Percentiles rank a stretch among this genome's conserved stretches.
Conservation (phyloP, 2,888 invertebrate species). For the Onthophagus sagittarius region DNA sequence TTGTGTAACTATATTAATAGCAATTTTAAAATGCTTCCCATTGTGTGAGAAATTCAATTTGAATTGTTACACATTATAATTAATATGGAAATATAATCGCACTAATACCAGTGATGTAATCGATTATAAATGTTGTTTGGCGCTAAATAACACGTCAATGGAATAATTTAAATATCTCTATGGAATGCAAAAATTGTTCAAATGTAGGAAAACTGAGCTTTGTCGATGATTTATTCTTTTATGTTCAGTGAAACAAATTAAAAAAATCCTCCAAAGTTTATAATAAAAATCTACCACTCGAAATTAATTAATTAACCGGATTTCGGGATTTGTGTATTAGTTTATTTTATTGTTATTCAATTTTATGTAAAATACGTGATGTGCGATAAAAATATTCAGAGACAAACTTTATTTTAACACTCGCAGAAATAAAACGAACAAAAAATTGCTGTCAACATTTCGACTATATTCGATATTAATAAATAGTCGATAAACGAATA, state of each 20-base stretch:
- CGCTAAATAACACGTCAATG: background rate
- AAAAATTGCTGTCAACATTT: background rate
- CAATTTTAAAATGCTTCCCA: too few relatives aligned
- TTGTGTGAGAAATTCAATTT: background rate
- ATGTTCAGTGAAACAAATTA: too few relatives aligned
- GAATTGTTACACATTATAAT: background rate
- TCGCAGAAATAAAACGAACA: background rate
- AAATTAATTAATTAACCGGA: too few relatives aligned
- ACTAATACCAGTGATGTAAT: background rate
- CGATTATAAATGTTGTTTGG: background rate
- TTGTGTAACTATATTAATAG: too few relatives aligned
- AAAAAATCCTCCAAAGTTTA: too few relatives aligned
- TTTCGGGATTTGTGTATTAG: too few relatives aligned
- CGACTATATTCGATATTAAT: background rate
- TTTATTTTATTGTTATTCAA: too few relatives aligned
- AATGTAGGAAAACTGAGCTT: background rate
- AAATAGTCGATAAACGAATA: background rate
- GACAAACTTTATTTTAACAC: background rate
- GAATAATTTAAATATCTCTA: background rate
- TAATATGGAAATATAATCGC: background rate
- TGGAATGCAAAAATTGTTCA: background rate
- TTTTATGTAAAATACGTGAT: too few relatives aligned
- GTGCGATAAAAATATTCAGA: too few relatives aligned
- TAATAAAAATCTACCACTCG: too few relatives aligned
- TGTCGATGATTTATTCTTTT: too few relatives aligned